Conservation (phyloP, 2,797 vertebrate genomes). For the Halcyon badia region DNA sequence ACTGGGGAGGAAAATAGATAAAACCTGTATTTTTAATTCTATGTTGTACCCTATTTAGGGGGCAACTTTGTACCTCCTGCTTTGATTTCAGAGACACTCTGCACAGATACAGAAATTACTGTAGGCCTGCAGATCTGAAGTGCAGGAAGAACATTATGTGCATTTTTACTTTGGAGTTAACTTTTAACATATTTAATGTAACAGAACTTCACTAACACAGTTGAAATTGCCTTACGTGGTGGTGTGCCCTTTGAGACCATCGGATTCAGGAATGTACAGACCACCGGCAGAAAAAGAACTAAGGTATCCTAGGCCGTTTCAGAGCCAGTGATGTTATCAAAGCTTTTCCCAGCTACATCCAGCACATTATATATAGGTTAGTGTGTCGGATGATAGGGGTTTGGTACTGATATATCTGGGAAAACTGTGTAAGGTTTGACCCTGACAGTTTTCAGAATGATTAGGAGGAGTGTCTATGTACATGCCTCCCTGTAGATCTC, state of each 20-base stretch:
- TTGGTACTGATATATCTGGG: neutral
- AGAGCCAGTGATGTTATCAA: neutral
- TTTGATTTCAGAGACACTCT: neutral
- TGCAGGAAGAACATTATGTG: neutral
- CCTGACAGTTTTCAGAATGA: neutral
- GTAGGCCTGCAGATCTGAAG: neutral
- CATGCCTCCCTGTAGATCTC: neutral
- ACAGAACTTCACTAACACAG: rapidly evolving
- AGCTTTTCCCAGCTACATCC: neutral
- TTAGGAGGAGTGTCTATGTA: neutral
- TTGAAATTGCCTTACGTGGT: neutral
- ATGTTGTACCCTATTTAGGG: neutral
- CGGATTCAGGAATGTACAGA: neutral
- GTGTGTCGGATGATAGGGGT: too few relatives aligned
- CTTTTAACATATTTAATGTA: neutral
- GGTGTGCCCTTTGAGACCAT: neutral
- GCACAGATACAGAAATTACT: neutral
- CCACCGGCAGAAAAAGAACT: neutral
- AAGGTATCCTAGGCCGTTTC: neutral
- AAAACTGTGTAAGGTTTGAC: neutral
- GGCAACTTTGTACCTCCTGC: neutral
- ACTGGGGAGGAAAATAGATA: neutral
- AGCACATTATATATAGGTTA: neutral
- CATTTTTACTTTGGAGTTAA: neutral
- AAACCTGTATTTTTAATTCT: neutral